phyloP scores from a whole-genome alignment of 2,888 invertebrate genomes.

The Cryptocephalus primarius region DNA sequence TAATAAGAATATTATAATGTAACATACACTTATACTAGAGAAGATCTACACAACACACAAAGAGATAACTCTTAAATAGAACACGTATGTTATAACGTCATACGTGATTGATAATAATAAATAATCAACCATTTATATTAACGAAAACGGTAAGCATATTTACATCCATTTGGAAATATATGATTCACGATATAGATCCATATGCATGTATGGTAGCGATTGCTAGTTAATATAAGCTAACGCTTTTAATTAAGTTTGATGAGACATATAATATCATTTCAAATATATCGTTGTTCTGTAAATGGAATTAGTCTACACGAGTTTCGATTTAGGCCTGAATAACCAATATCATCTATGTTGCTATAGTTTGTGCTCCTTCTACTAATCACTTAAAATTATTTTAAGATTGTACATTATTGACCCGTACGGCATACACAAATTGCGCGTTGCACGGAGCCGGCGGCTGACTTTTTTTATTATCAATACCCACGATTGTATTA shows the following conservation, averaged over 20 bases:
- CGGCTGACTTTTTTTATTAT: background rate
- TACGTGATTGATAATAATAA: conserved; percentile 32
- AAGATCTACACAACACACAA: conserved; percentile 41
- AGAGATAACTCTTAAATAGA: conserved; percentile 37
- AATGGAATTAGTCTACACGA: conserved; percentile 39
- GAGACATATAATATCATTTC: conserved; percentile 35
- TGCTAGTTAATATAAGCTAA: background rate
- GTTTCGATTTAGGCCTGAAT: conserved; percentile 40
- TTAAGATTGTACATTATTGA: conserved; percentile 22
- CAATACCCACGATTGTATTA: conserved; percentile 19
- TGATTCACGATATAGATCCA: conserved; percentile 1
- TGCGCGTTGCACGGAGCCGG: conserved; percentile 11
- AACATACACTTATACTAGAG: conserved; percentile 35
- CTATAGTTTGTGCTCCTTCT: conserved; percentile 26
- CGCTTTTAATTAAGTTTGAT: conserved; percentile 1
- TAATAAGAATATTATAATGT: conserved; percentile 37
- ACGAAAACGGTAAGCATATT: conserved; percentile 24
- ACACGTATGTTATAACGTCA: conserved; percentile 28
- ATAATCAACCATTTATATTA: conserved; percentile 25
- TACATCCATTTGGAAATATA: conserved; percentile 5
- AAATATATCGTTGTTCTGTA: conserved; percentile 41
- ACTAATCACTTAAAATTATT: conserved; percentile 20
- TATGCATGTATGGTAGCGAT: conserved; percentile 4
- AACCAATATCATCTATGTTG: conserved; percentile 31
- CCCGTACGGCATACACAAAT: conserved; percentile 18